Evolutionary conservation across 2,797 vertebrate genomes (phyloP).

Genomic region (Crocodylus rhombifer): DNA sequence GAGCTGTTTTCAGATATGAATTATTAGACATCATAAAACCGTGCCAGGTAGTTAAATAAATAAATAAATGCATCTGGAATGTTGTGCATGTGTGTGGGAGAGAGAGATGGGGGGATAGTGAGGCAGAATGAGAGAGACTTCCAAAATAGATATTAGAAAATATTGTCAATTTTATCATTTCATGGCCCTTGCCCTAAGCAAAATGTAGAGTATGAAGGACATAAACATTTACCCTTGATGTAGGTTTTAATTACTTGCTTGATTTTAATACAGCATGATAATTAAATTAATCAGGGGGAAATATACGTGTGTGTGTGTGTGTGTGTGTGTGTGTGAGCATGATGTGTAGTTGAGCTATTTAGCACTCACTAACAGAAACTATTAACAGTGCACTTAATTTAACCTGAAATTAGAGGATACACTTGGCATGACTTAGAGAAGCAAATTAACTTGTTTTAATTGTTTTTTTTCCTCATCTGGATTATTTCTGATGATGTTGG

Average conservation of each 20-base stretch:
- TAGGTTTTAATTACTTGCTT: slow-evolving; percentile 21
- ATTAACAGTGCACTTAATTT: slow-evolving; percentile 30
- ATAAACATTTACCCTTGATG: slow-evolving; percentile 12
- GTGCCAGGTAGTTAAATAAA: neutral
- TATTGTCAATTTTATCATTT: neutral
- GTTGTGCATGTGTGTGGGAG: too few species aligned
- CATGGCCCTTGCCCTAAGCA: neutral
- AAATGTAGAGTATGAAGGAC: neutral
- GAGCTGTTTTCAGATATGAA: fast-evolving
- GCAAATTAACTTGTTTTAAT: neutral
- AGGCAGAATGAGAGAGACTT: neutral
- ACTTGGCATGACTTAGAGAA: neutral
- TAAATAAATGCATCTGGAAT: too few species aligned
- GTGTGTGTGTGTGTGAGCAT: neutral
- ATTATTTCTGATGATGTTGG: neutral
- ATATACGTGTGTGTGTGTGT: neutral
- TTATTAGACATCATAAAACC: neutral
- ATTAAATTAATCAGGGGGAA: slow-evolving; percentile 52
- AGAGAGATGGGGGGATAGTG: neutral
- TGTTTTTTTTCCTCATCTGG: neutral
- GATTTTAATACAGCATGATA: slow-evolving; percentile 28
- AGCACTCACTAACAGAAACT: slow-evolving; percentile 1
- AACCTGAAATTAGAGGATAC: slow-evolving; percentile 25
- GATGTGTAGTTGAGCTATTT: slow-evolving; percentile 3
- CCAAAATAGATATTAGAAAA: neutral